phyloP scores from a whole-genome alignment of 2,888 invertebrate genomes.

The Drosophila prostipennis region DNA sequence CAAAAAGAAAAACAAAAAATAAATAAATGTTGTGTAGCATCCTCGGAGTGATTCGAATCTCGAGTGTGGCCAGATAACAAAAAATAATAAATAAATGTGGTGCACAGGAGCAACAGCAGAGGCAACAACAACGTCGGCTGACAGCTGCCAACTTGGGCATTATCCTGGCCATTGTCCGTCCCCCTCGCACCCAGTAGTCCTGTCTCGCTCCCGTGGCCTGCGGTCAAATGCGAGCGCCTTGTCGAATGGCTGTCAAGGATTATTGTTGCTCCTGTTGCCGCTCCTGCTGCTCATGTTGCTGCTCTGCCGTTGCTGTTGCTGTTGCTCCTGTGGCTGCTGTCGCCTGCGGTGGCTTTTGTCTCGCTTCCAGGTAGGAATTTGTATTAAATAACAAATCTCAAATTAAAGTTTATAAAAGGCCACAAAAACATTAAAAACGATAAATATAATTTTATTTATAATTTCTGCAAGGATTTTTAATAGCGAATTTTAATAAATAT shows the following conservation, averaged over 20 bases:
- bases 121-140: conserved; percentile 5
- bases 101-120: background rate
- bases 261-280: conserved; percentile 41
- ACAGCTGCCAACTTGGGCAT: conserved; percentile 33
- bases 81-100: conserved; percentile 36
- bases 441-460: too few species aligned
- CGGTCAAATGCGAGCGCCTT: conserved; percentile 57
- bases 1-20: conserved; percentile 27
- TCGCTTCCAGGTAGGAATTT: conserved; percentile 2
- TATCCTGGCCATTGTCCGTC: conserved; percentile 30
- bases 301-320: background rate
- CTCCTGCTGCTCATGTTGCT: conserved; percentile 12
- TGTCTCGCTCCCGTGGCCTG: conserved; percentile 13
- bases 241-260: conserved; percentile 66
- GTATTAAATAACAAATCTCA: too few species aligned
- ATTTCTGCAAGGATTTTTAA: too few species aligned
- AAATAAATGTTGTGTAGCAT: conserved; percentile 49
- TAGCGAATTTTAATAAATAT: too few species aligned
- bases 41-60: conserved; percentile 43
- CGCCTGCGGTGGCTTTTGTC: conserved; percentile 19
- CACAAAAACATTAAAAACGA: too few species aligned
- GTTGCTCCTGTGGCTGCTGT: conserved; percentile 4
- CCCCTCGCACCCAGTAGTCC: background rate
- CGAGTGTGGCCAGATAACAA: conserved; percentile 30
- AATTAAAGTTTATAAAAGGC: too few species aligned